Evolutionary conservation across 2,888 invertebrate species (phyloP), one percentile per base, ranked within the genome.

Genomic region (Metallyticus violacea): DNA sequence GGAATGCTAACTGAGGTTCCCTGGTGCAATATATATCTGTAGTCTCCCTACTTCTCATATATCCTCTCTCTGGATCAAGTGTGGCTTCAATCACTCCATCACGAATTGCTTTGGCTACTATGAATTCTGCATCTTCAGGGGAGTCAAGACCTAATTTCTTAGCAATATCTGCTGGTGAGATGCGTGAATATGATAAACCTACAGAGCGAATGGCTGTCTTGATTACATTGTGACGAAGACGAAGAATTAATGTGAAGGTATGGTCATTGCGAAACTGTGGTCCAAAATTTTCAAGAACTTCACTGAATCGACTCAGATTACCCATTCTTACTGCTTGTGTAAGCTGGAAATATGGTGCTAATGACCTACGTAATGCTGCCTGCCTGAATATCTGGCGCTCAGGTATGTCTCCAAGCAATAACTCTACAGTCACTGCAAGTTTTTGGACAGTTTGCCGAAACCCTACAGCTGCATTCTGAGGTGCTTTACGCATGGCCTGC

Each of bases 61-160:
- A 99, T 15, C 97, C 98, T 90, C 97, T 96, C 91, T 97, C 98
- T 27, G 99, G 99, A 92, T 99, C 98, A 88, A 99, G 94, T 0
- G 96, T 97, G 0, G 99, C 99, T 92, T 99, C 99, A 91, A 99
- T 99, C 1, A 99, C 99, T 86, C 99, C 99, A 93, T 99, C 99
- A 82, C 99, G 94, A 88, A 99, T 99, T 1, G 98, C 98, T 93
- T 99, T 99, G 0, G 99, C 98, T 0, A 99, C 99, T 91, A 99
- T 99, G 91, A 99, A 99, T 91, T 99, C 99, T 0, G 99, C 99
- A 94, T 99, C 99, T 91, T 99, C 98, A 1, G 98, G 96, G 0
- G 97, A 98, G 91, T 99, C 99, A 82, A 99, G 93, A 77, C 97
- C 97, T 88, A 99, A 93, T 91, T 99, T 99, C 88, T 95, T 95